These are phyloP conservation scores for Vidua chalybeata DNA, from an alignment of 2,113 vertebrate species.

Conservation along the genomic window DNA sequence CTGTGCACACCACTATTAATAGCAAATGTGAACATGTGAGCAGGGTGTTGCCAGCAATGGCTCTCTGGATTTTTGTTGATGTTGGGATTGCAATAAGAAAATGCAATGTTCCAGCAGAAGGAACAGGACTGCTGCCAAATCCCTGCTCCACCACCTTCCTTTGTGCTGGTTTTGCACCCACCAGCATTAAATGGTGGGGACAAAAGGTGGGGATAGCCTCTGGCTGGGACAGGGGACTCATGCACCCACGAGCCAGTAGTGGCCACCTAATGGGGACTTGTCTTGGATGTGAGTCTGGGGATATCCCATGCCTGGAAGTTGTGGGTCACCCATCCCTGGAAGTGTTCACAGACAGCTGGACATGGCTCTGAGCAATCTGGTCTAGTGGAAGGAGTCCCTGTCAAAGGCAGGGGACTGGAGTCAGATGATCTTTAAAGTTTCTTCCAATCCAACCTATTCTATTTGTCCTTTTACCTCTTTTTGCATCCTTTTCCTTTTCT, in stretches of 20 bases:
- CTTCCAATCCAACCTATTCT: not conserved
- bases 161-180: not conserved
- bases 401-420: not conserved
- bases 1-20: rapidly evolving
- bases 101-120: not conserved
- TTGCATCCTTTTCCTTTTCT: not conserved
- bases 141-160: not conserved
- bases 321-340: not conserved
- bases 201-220: not conserved
- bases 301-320: not conserved
- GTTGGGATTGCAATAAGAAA: not conserved
- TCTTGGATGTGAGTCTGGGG: not conserved
- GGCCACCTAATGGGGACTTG: rapidly evolving
- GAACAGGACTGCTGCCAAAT: not conserved
- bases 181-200: not conserved
- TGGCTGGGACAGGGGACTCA: not conserved
- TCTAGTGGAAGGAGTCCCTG: not conserved
- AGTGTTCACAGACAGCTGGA: not conserved
- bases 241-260: rapidly evolving
- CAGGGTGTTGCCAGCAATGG: not conserved
- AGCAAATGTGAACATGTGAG: not conserved
- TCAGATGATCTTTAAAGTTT: not conserved
- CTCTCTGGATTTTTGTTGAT: rapidly evolving
- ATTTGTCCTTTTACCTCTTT: not conserved
- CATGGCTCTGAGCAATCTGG: not conserved